Base-by-base conservation (phyloP, 2,888 invertebrate species). In the Agonum fuliginosum region DNA sequence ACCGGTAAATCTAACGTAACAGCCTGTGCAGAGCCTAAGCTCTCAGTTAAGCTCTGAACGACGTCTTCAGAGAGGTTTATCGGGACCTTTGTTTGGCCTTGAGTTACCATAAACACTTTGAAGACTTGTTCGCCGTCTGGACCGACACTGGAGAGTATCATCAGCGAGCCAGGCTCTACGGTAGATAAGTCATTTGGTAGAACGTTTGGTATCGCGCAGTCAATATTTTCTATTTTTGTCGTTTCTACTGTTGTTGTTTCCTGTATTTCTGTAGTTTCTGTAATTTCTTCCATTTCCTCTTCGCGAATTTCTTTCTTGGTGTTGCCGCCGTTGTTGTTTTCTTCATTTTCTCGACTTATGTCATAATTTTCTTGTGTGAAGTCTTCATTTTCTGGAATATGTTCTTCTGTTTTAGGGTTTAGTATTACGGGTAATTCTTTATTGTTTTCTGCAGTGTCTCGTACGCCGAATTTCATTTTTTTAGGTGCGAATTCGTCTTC, bases 81-180 rank as follows among this genome's bases (percentile, higher is more conserved):
- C 0, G 86, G 85, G 1, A 84, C 84, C 58, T 86, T 83, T 41
- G 83, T 84, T 77, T 84, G 82, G 34, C 85, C 81, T 0, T 87
- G 85, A 27, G 87, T 87, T 5, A 89, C 88, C 87, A 89, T 88
- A 78, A 86, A 89, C 73, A 89, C 87, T 82, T 89, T 87, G 46
- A 87, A 84, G n/a, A 87, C 83, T 76, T 88, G 86, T 84, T 89
- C 82, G 74, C 87, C 82, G 82, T 88, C 24, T 0, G 82, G 78
- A 81, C 88, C 81, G 83, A 86, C 82, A 83, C 85, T 84, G 75
- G 88, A 81, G 81, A 91, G 74, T 84, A 91, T 82, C 83, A 91
- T 84, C 81, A 89, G 78, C 72, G 88, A 89, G 37, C 89, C 90
- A 0, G 89, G 89, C 79, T 88, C 87, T 27, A 87, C 84, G 4